phyloP scores from a whole-genome alignment of 2,113 vertebrate genomes.

The Brachionichthys hirsutus region DNA sequence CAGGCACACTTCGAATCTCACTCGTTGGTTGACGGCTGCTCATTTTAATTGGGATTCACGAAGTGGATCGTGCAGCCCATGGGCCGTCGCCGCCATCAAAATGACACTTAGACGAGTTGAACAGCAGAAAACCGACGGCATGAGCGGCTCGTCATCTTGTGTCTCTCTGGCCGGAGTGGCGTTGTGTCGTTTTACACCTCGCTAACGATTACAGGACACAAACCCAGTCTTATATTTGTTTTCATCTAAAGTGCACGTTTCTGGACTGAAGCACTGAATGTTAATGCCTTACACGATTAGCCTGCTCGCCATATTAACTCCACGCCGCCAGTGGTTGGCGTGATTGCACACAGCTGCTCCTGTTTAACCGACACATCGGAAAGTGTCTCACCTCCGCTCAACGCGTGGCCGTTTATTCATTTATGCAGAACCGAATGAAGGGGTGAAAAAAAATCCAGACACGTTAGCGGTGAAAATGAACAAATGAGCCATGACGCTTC shows the following conservation, averaged over 20 bases:
- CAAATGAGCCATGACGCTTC: slow-evolving; percentile 10
- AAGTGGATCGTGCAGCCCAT: slow-evolving; percentile 19
- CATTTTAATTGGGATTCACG: slow-evolving; percentile 19
- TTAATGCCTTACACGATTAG: slow-evolving; percentile 68
- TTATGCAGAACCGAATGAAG: slow-evolving; percentile 25
- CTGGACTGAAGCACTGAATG: slow-evolving; percentile 1
- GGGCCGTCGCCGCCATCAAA: not conserved
- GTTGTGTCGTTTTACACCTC: not conserved
- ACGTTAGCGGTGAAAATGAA: slow-evolving; percentile 23
- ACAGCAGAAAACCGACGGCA: slow-evolving; percentile 8
- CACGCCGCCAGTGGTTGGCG: slow-evolving; percentile 10
- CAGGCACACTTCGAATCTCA: slow-evolving; percentile 14
- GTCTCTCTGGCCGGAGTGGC: slow-evolving; percentile 27
- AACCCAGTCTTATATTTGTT: not conserved
- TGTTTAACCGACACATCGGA: slow-evolving; percentile 47
- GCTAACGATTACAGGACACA: not conserved
- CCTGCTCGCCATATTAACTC: slow-evolving; percentile 45
- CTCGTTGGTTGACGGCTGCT: slow-evolving; percentile 5
- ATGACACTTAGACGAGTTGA: slow-evolving; percentile 34
- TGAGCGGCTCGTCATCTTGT: slow-evolving; percentile 29
- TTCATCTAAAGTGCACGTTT: not conserved
- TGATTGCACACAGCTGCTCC: slow-evolving; percentile 58
- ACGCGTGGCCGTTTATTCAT: slow-evolving; percentile 43
- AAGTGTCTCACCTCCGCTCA: slow-evolving; percentile 40
- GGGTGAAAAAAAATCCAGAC: not conserved